These are phyloP conservation scores for Drosophila pseudotakahashii DNA, from an alignment of 2,888 invertebrate genomes.

Conservation along the genomic window DNA sequence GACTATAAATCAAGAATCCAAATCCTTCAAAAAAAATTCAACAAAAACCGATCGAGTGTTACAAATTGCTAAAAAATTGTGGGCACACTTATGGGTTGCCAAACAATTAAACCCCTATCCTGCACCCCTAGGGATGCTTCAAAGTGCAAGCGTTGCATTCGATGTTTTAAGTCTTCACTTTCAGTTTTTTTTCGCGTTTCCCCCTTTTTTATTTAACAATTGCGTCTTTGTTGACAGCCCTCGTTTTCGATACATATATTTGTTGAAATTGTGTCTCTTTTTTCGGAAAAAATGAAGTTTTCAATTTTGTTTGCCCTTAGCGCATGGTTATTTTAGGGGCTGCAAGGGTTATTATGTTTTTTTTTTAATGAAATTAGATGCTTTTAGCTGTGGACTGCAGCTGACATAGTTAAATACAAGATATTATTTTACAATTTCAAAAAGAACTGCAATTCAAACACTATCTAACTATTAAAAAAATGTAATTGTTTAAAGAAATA, in stretches of 20 bases:
- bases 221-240: slow-evolving; percentile 56
- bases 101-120: slow-evolving; percentile 48
- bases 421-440: not conserved
- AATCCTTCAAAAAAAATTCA: slow-evolving; percentile 25
- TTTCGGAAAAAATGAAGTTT: slow-evolving; percentile 13
- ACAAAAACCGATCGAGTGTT: slow-evolving; percentile 56
- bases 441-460: not conserved
- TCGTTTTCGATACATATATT: slow-evolving; percentile 49
- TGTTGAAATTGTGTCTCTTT: slow-evolving; percentile 62
- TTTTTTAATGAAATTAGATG: slow-evolving; percentile 19
- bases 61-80: slow-evolving; percentile 75
- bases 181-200: slow-evolving; percentile 35
- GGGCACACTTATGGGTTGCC: slow-evolving; percentile 58
- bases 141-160: slow-evolving; percentile 50
- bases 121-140: slow-evolving; percentile 29
- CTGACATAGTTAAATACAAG: not conserved
- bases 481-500: not conserved
- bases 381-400: not conserved
- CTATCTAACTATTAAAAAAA: too few species aligned
- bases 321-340: slow-evolving; percentile 22
- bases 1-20: slow-evolving; percentile 62
- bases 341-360: not conserved
- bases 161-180: slow-evolving; percentile 47
- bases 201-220: slow-evolving; percentile 46
- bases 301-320: slow-evolving; percentile 29